Percentiles rank a stretch among this genome's conserved stretches.
phyloP scores from a whole-genome alignment of 2,888 invertebrate genomes.

The Amphimallon solstitiale region DNA sequence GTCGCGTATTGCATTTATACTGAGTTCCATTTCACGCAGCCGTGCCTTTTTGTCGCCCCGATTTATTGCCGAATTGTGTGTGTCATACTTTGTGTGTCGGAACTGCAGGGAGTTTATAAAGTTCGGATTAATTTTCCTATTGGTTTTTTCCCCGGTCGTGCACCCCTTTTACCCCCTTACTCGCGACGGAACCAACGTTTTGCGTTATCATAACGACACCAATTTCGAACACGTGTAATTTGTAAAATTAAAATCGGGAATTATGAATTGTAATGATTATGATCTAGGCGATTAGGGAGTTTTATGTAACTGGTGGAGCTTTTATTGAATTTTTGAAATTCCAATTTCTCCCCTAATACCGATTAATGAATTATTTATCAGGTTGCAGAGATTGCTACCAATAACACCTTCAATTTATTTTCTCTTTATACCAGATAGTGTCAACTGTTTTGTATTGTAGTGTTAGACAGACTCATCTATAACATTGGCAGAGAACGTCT shows the following conservation, averaged over 20 bases:
- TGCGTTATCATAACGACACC: not conserved
- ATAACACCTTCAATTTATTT: too few species aligned
- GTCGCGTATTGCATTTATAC: conserved; percentile 59
- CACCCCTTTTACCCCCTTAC: not conserved
- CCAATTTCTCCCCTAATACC: too few species aligned
- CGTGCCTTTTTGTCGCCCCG: conserved; percentile 56
- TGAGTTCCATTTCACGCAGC: conserved; percentile 60
- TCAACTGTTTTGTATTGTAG: too few species aligned
- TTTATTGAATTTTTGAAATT: too few species aligned
- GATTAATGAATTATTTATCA: too few species aligned
- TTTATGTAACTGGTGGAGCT: too few species aligned
- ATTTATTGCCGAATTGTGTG: conserved; percentile 55
- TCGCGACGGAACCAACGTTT: too few species aligned
- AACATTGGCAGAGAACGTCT: too few species aligned
- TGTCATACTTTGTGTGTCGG: conserved; percentile 48
- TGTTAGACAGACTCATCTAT: too few species aligned
- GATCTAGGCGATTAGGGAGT: not conserved
- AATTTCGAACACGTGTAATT: conserved; percentile 29
- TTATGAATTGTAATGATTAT: conserved; percentile 27
- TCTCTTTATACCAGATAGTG: too few species aligned
- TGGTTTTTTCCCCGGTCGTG: not conserved
- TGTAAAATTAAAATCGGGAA: conserved; percentile 15
- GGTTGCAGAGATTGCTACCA: too few species aligned
- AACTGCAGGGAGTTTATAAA: conserved; percentile 23
- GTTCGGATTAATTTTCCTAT: conserved; percentile 30